phyloP scores from a whole-genome alignment of 2,797 vertebrate genomes.

The Enteromius fasciolatus region DNA sequence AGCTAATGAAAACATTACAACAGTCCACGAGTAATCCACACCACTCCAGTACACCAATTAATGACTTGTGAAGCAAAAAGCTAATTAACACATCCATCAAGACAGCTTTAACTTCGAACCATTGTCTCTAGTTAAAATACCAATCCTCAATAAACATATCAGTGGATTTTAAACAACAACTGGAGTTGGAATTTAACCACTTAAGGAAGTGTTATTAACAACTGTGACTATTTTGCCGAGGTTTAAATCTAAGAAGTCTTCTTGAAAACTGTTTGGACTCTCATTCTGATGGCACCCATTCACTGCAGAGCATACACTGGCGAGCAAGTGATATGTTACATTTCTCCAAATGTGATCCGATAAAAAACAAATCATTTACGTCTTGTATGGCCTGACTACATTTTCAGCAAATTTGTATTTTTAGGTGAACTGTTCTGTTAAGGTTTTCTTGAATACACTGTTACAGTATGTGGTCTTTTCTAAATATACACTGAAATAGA shows the following conservation, averaged over 20 bases:
- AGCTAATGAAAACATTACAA: not conserved
- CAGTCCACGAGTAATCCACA: not conserved
- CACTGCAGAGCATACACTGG: not conserved
- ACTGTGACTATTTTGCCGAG: too few species aligned
- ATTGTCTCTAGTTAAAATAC: not conserved
- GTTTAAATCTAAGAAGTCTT: too few species aligned
- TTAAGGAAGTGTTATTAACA: not conserved
- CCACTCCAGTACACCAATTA: not conserved
- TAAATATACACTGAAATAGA: slow-evolving; percentile 10
- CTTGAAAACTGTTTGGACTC: not conserved
- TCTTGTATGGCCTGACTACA: not conserved
- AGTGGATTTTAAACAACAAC: not conserved
- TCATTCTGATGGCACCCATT: not conserved
- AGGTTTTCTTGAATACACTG: slow-evolving; percentile 16
- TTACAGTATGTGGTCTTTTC: slow-evolving; percentile 17
- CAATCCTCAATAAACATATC: not conserved
- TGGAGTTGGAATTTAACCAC: too few species aligned
- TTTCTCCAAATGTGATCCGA: not conserved
- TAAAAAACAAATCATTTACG: not conserved
- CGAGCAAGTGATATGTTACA: not conserved
- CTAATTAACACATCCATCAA: not conserved
- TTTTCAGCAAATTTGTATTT: not conserved
- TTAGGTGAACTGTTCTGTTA: not conserved
- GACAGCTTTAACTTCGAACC: not conserved
- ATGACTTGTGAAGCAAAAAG: not conserved